Base-by-base conservation (phyloP, 2,113 vertebrate species). In the Brienomyrus longianalis region DNA sequence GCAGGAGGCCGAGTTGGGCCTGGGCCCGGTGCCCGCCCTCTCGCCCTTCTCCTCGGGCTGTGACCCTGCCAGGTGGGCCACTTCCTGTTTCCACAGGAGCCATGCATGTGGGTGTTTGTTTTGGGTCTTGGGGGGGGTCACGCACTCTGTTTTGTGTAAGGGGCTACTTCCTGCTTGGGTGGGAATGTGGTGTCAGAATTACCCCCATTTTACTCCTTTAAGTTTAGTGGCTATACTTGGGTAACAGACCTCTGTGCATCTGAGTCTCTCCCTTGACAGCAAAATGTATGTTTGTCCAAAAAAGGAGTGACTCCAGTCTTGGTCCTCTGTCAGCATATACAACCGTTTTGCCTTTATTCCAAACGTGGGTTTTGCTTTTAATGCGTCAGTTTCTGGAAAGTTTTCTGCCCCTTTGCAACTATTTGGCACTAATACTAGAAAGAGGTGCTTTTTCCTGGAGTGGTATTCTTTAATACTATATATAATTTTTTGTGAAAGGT, bases 1-100 rank as follows among this genome's bases (percentile, higher is more conserved):
- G 92, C 94, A 93, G 89, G 95, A 97, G 93, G 95, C 95, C 91
- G 95, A 96, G 92, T 95, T 96, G 93, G 96, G 95, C 47, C 92
- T 92, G 13, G 88, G 90, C 93, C 94, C 95, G 94, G 94, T 95
- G 91, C 43, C 91, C 45, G 84, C 90, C 51, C 92, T 93, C 89
- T 92, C 91, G 31, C 90, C 91, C 54, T 94, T 93, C 91, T 91
- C 92, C n/a, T 92, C 91, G 31, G 92, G 86, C 92, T 93, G 94
- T 88, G 91, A 94, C 86, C 91, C 89, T 54, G 45, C 92, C 88
- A 94, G 93, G 94, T 94, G 35, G 9, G 66, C 45, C 19, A 0
- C n/a, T 66, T 52, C 54, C 39, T 88, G 23, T 50, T 54, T 88
- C 17, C 19, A 11, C 19, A 52, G 48, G 66, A 89, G 59, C 35